These are phyloP conservation scores for Caenorhabditis auriculariae DNA, from an alignment of 2,888 invertebrate genomes.

Conservation along the genomic window DNA sequence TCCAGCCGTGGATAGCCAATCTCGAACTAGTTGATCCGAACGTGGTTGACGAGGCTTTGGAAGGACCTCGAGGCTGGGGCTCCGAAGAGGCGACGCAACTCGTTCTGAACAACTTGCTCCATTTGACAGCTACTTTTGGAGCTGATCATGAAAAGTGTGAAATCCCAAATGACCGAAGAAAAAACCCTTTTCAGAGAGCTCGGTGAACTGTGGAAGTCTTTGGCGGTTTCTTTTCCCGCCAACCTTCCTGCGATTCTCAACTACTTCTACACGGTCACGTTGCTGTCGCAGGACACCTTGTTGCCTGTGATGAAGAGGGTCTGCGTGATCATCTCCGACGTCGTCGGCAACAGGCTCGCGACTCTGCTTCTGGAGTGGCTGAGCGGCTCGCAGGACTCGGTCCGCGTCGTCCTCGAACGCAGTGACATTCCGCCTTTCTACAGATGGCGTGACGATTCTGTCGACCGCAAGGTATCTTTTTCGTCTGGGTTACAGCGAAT, in stretches of 20 bases:
- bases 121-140: conserved; percentile 88
- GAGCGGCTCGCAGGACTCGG: conserved; percentile 5
- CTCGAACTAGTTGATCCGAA: conserved; percentile 86
- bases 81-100: conserved; percentile 99
- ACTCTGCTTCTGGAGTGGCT: conserved; percentile 97
- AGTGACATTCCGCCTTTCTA: conserved; percentile 98
- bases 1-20: conserved; percentile 95
- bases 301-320: conserved; percentile 89
- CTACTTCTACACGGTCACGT: conserved; percentile 91
- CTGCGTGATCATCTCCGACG: conserved; percentile 85
- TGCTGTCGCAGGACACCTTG: conserved; percentile 92
- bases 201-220: conserved; percentile 91
- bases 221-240: conserved; percentile 93
- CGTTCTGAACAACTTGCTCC: conserved; percentile 97
- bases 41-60: conserved; percentile 44
- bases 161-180: neutral
- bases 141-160: conserved; percentile 82
- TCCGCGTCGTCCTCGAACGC: conserved; percentile 77
- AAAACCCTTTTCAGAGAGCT: conserved; percentile 71
- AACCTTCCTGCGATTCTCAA: conserved; percentile 94
- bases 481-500: no score
- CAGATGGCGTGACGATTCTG: conserved; percentile 70
- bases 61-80: conserved; percentile 78
- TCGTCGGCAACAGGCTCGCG: conserved; percentile 85
- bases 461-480: conserved; percentile 17